Percentiles rank a stretch among this genome's conserved stretches.
These are phyloP conservation scores for Sebastes kiyomatsui DNA, from an alignment of 2,797 vertebrate species.

Conservation along the genomic window DNA sequence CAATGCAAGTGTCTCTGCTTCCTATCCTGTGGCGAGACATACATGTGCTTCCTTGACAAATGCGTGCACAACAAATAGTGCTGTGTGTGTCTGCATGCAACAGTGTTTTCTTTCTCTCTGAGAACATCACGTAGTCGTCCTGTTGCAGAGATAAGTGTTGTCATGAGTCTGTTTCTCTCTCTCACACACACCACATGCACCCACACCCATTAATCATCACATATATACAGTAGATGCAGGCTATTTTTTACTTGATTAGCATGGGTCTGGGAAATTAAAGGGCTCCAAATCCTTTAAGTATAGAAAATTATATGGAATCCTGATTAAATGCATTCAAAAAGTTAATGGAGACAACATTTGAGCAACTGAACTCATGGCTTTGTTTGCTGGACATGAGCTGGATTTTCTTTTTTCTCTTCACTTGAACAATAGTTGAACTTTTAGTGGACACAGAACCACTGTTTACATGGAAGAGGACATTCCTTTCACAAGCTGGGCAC, in stretches of 20 bases:
- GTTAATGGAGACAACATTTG: not conserved
- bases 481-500: slow-evolving; percentile 23
- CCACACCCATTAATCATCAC: not conserved
- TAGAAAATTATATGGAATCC: not conserved
- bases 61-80: not conserved
- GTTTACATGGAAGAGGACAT: slow-evolving; percentile 32
- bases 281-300: not conserved
- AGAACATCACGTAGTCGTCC: not conserved
- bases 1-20: slow-evolving; percentile 3
- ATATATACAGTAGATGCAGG: not conserved
- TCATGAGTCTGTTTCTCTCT: not conserved
- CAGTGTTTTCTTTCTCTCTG: slow-evolving; percentile 8
- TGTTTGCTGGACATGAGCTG: not conserved
- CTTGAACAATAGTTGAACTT: not conserved
- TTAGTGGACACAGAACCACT: slow-evolving; percentile 2
- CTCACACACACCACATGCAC: not conserved
- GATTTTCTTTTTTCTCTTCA: not conserved
- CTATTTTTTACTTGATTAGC: not conserved
- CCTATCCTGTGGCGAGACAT: not conserved
- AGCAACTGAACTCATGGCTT: not conserved
- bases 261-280: not conserved
- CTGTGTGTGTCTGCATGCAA: not conserved
- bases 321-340: slow-evolving; percentile 5
- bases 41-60: slow-evolving; percentile 18
- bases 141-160: slow-evolving; percentile 7